Base-by-base conservation (phyloP, 2,113 vertebrate genomes). In the Danionella cerebrum region DNA sequence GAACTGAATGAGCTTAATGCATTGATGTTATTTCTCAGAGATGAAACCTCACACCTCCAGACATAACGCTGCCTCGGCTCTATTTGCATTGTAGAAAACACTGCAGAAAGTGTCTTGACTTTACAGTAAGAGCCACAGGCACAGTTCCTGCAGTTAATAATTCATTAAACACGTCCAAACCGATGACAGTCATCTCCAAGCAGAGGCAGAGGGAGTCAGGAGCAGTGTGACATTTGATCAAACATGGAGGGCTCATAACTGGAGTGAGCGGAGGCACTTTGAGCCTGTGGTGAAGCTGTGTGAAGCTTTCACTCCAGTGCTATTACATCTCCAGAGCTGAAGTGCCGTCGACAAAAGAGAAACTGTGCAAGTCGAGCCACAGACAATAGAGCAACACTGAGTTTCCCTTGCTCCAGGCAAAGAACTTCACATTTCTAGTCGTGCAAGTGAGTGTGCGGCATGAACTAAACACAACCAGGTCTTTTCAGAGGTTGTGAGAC, bases 111-210 rank as follows among this genome's bases (percentile, higher is more conserved):
- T n/a, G n/a, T n/a, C n/a, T n/a, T n/a, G n/a, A n/a, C n/a, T n/a
- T n/a, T n/a, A n/a, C n/a, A n/a, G 69, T 62, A 64, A 35, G 68
- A 74, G 70, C 50, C 47, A 42, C 52, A 12, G 14, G 57, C 76
- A 48, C 54, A 73, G 65, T 59, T 31, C 35, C 69, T 66, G 62
- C 57, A 70, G 71, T 76, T 76, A 84, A 83, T 83, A 78, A 80
- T 81, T 83, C 69, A 83, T 79, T 78, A 76, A 75, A 64, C 24
- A 16, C 24, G 45, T 75, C 75, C 69, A 70, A 83, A 80, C 82
- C 72, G 76, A 80, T 75, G 65, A 76, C 62, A 70, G 41, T 77
- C 13, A 76, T 78, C 70, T 73, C 47, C 19, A 24, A 64, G 68
- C 44, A 47, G 29, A 57, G 35, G 68, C 6, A n/a, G 1, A 22